Conservation (phyloP, 37 sponge, comb jelly and placozoan genomes). For the Cladorhizidae sp. region DNA sequence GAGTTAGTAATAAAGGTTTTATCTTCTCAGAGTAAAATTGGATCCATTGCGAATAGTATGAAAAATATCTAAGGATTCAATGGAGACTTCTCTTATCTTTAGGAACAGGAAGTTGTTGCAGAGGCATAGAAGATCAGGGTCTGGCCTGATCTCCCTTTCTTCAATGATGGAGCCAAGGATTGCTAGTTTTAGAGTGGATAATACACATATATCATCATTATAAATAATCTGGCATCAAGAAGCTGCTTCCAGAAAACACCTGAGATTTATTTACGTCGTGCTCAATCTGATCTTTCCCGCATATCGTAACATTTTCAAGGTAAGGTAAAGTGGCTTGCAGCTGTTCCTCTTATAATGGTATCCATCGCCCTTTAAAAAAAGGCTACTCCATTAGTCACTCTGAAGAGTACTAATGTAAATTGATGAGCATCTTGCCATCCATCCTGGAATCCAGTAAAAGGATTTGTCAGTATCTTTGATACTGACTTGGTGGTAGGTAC, state of each 20-base stretch:
- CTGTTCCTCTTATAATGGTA: neutral
- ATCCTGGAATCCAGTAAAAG: neutral
- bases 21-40: slow-evolving; percentile 1
- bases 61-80: slow-evolving; percentile 1
- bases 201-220: slow-evolving; percentile 11
- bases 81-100: slow-evolving; percentile 8
- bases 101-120: neutral
- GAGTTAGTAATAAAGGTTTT: neutral
- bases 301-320: slow-evolving; percentile 8
- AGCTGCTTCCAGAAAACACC: neutral
- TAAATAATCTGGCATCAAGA: neutral
- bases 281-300: neutral
- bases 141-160: slow-evolving; percentile 8
- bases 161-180: slow-evolving; percentile 3
- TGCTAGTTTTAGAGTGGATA: slow-evolving; percentile 2
- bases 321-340: neutral
- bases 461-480: slow-evolving; percentile 8
- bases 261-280: neutral
- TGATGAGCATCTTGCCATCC: slow-evolving; percentile 10
- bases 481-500: slow-evolving; percentile 22
- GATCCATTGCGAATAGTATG: neutral
- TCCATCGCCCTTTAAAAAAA: slow-evolving; percentile 8
- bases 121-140: neutral
- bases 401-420: slow-evolving; percentile 15
- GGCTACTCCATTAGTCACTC: slow-evolving; percentile 22